phyloP scores from a whole-genome alignment of 2,113 vertebrate species.

The Mormyrus iriodes region DNA sequence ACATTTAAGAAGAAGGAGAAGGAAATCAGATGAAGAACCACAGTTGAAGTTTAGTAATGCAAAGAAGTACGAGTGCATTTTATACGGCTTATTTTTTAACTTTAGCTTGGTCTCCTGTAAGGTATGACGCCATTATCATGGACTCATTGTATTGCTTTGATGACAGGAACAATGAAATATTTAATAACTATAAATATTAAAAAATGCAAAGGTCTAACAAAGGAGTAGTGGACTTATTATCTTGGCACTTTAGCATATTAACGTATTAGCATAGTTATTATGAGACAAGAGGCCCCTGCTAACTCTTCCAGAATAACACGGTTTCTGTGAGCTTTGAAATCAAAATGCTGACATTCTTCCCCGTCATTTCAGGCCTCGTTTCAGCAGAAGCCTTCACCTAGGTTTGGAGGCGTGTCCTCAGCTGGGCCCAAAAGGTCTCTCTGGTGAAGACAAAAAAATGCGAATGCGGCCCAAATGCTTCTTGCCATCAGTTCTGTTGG shows the following conservation, averaged over 20 bases:
- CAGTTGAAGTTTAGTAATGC: background rate
- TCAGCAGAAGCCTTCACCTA: background rate
- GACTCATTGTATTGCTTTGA: background rate
- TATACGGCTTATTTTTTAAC: background rate
- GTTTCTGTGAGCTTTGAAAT: background rate
- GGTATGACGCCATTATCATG: background rate
- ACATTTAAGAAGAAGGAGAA: background rate
- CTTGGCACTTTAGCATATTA: background rate
- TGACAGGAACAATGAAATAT: background rate
- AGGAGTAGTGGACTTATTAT: background rate
- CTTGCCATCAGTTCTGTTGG: background rate
- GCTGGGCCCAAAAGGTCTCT: background rate
- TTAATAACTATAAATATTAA: slow-evolving; percentile 2
- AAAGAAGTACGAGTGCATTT: background rate
- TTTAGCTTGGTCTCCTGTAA: background rate
- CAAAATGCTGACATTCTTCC: background rate
- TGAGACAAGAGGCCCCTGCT: background rate
- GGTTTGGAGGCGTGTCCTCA: background rate
- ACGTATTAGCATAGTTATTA: background rate
- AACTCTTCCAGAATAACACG: background rate
- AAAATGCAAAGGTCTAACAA: background rate
- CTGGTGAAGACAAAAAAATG: background rate
- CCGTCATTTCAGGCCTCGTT: background rate
- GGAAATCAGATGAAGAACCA: background rate
- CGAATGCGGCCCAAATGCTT: background rate